Evolutionary conservation across 2,888 invertebrate genomes (phyloP).

Genomic region (Dryomyza anilis): DNA sequence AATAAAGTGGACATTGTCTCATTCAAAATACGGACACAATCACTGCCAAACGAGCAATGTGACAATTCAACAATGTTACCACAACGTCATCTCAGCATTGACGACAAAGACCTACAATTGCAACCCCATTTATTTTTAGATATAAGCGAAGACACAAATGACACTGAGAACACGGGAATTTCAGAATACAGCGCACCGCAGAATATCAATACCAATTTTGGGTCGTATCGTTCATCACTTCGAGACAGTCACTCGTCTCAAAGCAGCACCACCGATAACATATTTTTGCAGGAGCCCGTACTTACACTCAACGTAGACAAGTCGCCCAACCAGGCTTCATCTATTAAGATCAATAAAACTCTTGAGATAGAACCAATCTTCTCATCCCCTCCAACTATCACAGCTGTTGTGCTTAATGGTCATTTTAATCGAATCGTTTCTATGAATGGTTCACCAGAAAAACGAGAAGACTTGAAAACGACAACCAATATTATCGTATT

Average conservation of each 20-base stretch:
- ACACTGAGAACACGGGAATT: constrained; percentile 35
- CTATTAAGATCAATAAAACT: constrained; percentile 58
- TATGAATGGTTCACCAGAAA: constrained; percentile 46
- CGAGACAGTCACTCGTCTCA: constrained; percentile 51
- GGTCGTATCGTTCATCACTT: constrained; percentile 33
- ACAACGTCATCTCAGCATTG: neutral
- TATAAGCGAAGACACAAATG: constrained; percentile 39
- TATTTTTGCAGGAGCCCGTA: constrained; percentile 61
- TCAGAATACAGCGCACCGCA: constrained; percentile 40
- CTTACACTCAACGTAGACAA: constrained; percentile 60
- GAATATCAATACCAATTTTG: constrained; percentile 26
- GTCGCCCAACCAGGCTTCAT: constrained; percentile 59
- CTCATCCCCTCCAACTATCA: constrained; percentile 51
- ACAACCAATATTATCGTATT: constrained; percentile 28
- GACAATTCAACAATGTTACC: neutral
- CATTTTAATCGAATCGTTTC: constrained; percentile 58
- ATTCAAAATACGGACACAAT: constrained; percentile 26
- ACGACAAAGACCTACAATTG: constrained; percentile 4
- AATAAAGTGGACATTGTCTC: constrained; percentile 22
- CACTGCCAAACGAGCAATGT: neutral
- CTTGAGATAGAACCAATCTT: constrained; percentile 56
- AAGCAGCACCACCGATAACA: constrained; percentile 53
- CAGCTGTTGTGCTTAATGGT: constrained; percentile 51
- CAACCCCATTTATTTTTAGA: constrained; percentile 35
- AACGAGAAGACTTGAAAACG: constrained; percentile 35